Base-by-base conservation (phyloP, 2,888 invertebrate genomes). In the Eledone cirrhosa region DNA sequence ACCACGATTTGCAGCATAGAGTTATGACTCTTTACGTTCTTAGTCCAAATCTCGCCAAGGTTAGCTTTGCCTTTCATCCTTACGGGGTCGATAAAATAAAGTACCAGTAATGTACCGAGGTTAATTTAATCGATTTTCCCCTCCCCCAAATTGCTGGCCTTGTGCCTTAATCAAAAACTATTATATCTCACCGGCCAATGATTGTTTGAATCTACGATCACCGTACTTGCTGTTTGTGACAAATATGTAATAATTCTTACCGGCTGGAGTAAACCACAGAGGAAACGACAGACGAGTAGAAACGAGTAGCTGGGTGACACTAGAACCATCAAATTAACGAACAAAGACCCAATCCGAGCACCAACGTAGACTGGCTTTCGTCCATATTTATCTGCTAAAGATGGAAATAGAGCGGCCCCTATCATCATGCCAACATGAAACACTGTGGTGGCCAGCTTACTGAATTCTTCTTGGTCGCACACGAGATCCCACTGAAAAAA, bases 401-500 rank as follows among this genome's bases (percentile, higher is more conserved):
- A 78, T 22, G 80, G 77, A 22, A 79, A 78, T 5, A 80, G 63
- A 63, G 77, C 77, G 5, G 78, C 80, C 7, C 80, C 80, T 31
- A 79, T 63, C 48, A 78, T 53, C 75, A 77, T 77, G 24, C 80
- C 80, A 4, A 72, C 75, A 53, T 78, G 72, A 13, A 80, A 77
- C 14, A 80, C 63, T 11, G 78, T 80, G 14, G 77, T 77, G 16
- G 59, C 72, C 8, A 80, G 74, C n/a, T 80, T 78, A 48, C 77
- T 77, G 5, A 79, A 47, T 19, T 74, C 75, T 22, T 78, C 77
- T 63, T 63, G 67, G 65, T 79, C 77, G 53, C 80, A 80, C 0
- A 80, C 80, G n/a, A 80, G 77, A 48, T 80, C 77, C 80, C 78
- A 79, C 80, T 80, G 67, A 41, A 7, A 41, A 41, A 41, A 41